These are phyloP conservation scores for Procavia capensis DNA, from an alignment of 2,113 vertebrate genomes.

Conservation along the genomic window DNA sequence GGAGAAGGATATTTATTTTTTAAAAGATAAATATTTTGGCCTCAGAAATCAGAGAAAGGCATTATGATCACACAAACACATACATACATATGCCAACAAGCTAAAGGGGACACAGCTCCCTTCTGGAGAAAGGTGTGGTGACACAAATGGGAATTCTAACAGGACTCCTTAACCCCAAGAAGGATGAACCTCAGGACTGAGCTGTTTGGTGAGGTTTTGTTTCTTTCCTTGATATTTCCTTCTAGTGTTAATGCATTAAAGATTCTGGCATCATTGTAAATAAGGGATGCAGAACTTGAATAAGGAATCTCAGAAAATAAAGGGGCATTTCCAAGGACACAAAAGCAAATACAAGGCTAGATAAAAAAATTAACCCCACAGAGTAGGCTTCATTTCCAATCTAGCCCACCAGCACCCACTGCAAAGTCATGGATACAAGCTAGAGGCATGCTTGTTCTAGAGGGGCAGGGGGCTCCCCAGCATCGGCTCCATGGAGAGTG, in stretches of 20 bases:
- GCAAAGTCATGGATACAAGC: not conserved
- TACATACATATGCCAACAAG: not conserved
- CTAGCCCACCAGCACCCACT: not conserved
- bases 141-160: not conserved
- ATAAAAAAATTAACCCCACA: not conserved
- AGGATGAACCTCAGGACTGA: accelerated
- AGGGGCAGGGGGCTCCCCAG: accelerated
- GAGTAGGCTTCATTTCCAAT: not conserved
- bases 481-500: accelerated
- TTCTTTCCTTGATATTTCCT: not conserved
- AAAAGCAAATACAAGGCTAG: not conserved
- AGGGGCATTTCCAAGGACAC: not conserved
- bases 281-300: not conserved
- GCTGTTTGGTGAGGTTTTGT: not conserved
- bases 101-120: not conserved
- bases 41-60: not conserved
- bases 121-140: not conserved
- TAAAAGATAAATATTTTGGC: not conserved
- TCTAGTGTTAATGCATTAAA: not conserved
- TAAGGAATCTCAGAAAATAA: not conserved
- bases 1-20: too few species aligned
- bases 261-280: not conserved
- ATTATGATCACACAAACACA: not conserved
- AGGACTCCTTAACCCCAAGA: not conserved
- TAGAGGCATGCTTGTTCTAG: not conserved